Base-by-base conservation (phyloP, 2,888 invertebrate genomes). In the Diarsia dahlii region DNA sequence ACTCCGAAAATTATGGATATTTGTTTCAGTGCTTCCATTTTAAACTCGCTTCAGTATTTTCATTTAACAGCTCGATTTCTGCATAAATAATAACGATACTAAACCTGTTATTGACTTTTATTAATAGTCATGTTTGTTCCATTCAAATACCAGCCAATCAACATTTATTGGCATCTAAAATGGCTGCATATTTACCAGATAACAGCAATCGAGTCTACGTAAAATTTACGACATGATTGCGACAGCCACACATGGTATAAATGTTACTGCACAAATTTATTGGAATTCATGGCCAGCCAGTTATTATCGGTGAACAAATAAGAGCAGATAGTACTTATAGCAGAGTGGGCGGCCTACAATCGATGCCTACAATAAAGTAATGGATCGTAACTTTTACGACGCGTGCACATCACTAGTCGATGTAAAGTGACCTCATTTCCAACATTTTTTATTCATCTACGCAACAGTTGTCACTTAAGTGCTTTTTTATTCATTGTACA, bases 341-440 rank as follows among this genome's bases (percentile, higher is more conserved):
- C 87, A 52, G 74, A 84, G 81, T 84, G 84, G 87, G 86, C 80
- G 80, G 81, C 70, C 81, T 85, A 78, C 80, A 83, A 81, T 87
- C 80, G 74, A 84, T 80, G 70, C 60, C 74, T 48, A 65, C 63
- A 46, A 64, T 71, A 58, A 86, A 84, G 78, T 89, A 89, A 90
- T 88, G 81, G 76, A 83, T 87, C 85, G 84, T 86, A 84, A 86
- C 76, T 79, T 84, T 76, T 76, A 79, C 74, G 75, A 80, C 81
- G 78, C 80, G 78, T 78, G 82, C 85, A 87, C 88, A 89, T 90
- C 84, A 87, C 80, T 85, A 89, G 78, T 87, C 85, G 81, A 86
- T 84, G 87, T 90, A 81, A 85, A 83, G 71, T 90, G 91, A 91
- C 92, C 92, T 91, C 91, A 88, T 89, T 92, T 86, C 81, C 70